A percentile compares a stretch with the other conserved stretches of the same genome.
These are phyloP conservation scores for Rhorus exstirpatorius DNA, from an alignment of 2,888 invertebrate species.

Conservation along the genomic window DNA sequence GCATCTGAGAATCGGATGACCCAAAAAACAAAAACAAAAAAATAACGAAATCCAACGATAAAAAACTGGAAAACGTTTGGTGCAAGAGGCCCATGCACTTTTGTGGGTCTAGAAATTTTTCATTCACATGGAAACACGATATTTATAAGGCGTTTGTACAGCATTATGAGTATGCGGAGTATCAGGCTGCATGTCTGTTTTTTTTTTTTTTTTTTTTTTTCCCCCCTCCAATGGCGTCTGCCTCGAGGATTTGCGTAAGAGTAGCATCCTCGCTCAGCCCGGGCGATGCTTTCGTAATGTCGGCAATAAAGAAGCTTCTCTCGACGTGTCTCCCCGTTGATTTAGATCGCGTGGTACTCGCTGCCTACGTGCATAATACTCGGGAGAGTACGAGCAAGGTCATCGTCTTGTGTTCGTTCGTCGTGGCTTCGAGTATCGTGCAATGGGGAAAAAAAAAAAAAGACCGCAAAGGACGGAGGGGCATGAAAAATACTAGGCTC, in stretches of 20 bases:
- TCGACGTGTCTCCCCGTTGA: constrained; percentile 39
- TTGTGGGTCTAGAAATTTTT: neutral
- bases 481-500: too few species aligned
- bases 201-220: too few species aligned
- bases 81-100: neutral
- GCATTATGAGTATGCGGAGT: constrained; percentile 13
- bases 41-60: too few species aligned
- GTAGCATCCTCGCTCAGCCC: constrained; percentile 42
- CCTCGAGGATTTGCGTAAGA: constrained; percentile 43
- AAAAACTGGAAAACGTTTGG: too few species aligned
- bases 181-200: constrained; percentile 28
- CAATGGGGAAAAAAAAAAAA: constrained; percentile 28
- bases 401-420: constrained; percentile 25
- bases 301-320: constrained; percentile 44
- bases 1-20: neutral
- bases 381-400: constrained; percentile 36
- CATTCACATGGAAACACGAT: constrained; percentile 9
- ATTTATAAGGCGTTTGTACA: constrained; percentile 24
- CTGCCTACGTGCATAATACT: constrained; percentile 39
- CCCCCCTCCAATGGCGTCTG: constrained; percentile 1
- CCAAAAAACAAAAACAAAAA: neutral
- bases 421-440: constrained; percentile 23
- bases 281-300: constrained; percentile 39
- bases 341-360: constrained; percentile 47
- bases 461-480: too few species aligned